Evolutionary conservation across 92 coral and sea anemone genomes (phyloP).

Genomic region (Zoanthus sansibaricus): DNA sequence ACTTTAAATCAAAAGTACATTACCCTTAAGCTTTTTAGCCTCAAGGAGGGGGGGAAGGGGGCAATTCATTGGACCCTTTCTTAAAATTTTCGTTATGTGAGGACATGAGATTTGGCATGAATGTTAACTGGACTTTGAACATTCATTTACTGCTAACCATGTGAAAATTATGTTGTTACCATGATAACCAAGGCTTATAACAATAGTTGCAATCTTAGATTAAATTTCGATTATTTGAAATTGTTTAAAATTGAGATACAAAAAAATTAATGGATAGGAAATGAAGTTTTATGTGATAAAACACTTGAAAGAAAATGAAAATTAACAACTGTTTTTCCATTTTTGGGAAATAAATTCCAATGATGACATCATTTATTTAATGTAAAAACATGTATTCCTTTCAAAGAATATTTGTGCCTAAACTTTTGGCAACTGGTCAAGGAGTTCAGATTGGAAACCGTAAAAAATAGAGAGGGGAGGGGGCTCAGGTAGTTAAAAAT

Average conservation of each 20-base stretch:
- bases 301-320: constrained; percentile 3
- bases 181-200: constrained; percentile 20
- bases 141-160: constrained; percentile 1
- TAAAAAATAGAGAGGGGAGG: not conserved
- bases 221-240: constrained; percentile 9
- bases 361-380: not conserved
- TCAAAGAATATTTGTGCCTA: not conserved
- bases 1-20: not conserved
- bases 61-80: constrained; percentile 2
- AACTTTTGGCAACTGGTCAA: not conserved
- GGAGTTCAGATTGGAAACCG: constrained; percentile 16
- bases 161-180: constrained; percentile 1
- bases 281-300: not conserved
- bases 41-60: not conserved
- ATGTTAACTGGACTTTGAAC: constrained; percentile 17
- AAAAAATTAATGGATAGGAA: too few relatives aligned
- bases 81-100: constrained; percentile 7
- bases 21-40: not conserved
- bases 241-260: not conserved
- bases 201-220: constrained; percentile 5
- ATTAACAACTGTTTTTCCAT: not conserved
- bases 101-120: constrained; percentile 26
- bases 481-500: too few relatives aligned
- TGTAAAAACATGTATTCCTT: not conserved
- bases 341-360: constrained; percentile 11